Evolutionary conservation across 53 echinoderm and acorn worm species (phyloP).

Genomic region (Temnopleurus reevesii): DNA sequence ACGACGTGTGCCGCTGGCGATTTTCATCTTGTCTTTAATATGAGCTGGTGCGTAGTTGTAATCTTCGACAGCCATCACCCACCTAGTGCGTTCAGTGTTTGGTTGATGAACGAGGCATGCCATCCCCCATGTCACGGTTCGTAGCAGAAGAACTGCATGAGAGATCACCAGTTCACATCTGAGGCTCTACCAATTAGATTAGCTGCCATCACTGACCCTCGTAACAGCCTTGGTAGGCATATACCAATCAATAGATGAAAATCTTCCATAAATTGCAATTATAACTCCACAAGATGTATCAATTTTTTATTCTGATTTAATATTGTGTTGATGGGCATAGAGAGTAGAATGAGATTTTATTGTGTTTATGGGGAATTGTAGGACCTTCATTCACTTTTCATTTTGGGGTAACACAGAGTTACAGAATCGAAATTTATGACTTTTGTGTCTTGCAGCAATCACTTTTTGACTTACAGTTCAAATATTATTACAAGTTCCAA

Average conservation of each 20-base stretch:
- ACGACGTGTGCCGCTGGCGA: slow-evolving; percentile 23
- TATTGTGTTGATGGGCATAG: neutral
- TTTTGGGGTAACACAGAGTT: too few relatives aligned
- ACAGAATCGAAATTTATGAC: too few relatives aligned
- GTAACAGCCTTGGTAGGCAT: neutral
- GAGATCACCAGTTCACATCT: slow-evolving; percentile 44
- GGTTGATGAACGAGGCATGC: slow-evolving; percentile 54
- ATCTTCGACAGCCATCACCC: slow-evolving; percentile 42
- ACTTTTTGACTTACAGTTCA: too few relatives aligned
- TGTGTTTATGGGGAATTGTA: too few relatives aligned
- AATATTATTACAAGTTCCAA: too few relatives aligned
- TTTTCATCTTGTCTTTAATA: slow-evolving; percentile 21
- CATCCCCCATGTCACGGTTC: slow-evolving; percentile 54
- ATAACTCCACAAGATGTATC: neutral
- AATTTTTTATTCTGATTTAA: neutral
- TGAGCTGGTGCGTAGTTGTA: slow-evolving; percentile 13
- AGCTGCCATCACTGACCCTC: slow-evolving; percentile 15
- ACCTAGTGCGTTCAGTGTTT: slow-evolving; percentile 25
- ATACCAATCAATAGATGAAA: neutral
- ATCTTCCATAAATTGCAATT: neutral
- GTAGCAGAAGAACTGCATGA: neutral
- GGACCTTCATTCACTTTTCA: too few relatives aligned
- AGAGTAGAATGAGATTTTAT: too few relatives aligned
- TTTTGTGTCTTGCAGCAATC: too few relatives aligned
- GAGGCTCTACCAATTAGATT: slow-evolving; percentile 33